phyloP scores from a whole-genome alignment of 2,113 vertebrate species.

The Pedionomus torquatus region DNA sequence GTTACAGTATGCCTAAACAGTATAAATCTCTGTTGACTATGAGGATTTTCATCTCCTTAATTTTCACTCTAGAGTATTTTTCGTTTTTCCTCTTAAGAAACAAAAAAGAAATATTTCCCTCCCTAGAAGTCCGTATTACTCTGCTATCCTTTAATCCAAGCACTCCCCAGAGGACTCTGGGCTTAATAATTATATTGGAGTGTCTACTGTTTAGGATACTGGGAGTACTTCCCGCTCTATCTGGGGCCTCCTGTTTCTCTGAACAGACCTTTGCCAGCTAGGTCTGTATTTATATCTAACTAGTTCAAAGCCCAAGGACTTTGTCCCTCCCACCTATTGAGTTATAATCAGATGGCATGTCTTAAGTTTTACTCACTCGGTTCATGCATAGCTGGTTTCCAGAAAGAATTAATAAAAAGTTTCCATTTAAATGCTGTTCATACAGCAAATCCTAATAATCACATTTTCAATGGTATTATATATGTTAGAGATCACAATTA shows the following conservation, averaged over 20 bases:
- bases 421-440: neutral
- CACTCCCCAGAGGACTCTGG: neutral
- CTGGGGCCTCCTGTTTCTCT: neutral
- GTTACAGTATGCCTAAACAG: neutral
- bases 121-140: neutral
- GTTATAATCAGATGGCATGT: constrained; percentile 14
- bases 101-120: neutral
- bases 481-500: neutral
- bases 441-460: neutral
- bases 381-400: neutral
- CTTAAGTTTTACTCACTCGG: constrained; percentile 27
- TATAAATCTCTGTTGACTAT: neutral
- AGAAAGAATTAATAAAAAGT: neutral
- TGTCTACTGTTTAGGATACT: neutral
- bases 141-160: neutral
- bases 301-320: constrained; percentile 36
- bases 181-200: neutral
- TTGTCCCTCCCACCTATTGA: neutral
- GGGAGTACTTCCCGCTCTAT: neutral
- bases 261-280: neutral
- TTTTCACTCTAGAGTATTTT: neutral
- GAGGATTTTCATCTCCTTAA: neutral
- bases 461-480: neutral
- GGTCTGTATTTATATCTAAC: constrained; percentile 27
- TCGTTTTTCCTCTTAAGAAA: neutral